These are phyloP conservation scores for Palythoa grandiflora DNA, from an alignment of 92 coral and sea anemone genomes.

Conservation along the genomic window DNA sequence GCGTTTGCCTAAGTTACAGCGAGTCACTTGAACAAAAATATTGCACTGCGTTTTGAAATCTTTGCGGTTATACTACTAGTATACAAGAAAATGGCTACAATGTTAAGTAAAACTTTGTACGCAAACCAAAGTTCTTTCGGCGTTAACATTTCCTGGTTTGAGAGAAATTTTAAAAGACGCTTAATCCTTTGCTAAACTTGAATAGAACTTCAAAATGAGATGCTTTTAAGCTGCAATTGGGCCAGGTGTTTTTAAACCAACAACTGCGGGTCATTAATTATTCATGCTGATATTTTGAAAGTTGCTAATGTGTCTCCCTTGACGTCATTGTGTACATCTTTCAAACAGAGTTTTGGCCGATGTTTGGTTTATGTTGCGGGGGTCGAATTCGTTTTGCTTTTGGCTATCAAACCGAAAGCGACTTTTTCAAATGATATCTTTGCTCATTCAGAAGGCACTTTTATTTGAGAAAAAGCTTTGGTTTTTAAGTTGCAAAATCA, in stretches of 20 bases:
- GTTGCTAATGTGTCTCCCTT: not conserved
- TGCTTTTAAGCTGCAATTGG: not conserved
- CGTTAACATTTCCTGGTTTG: not conserved
- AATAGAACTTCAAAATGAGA: not conserved
- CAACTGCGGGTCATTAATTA: conserved; percentile 21
- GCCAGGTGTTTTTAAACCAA: conserved; percentile 7
- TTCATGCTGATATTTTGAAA: conserved; percentile 12
- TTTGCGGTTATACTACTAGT: not conserved
- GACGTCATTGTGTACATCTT: conserved; percentile 14
- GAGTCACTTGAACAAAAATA: not conserved
- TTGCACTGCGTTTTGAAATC: not conserved
- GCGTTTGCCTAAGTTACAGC: too few relatives aligned
- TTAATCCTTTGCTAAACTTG: not conserved
- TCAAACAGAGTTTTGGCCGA: conserved; percentile 25
- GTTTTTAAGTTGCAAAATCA: too few relatives aligned
- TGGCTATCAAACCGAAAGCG: not conserved
- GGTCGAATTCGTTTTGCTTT: conserved; percentile 1
- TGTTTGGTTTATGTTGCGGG: conserved; percentile 10
- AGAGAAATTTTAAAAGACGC: not conserved
- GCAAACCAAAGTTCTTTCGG: not conserved
- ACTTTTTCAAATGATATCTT: not conserved
- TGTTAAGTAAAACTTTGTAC: not conserved
- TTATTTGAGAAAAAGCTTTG: not conserved
- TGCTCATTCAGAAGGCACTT: not conserved
- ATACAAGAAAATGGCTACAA: not conserved